Evolutionary conservation across 2,113 vertebrate genomes (phyloP).

Genomic region (Barnardius zonarius): DNA sequence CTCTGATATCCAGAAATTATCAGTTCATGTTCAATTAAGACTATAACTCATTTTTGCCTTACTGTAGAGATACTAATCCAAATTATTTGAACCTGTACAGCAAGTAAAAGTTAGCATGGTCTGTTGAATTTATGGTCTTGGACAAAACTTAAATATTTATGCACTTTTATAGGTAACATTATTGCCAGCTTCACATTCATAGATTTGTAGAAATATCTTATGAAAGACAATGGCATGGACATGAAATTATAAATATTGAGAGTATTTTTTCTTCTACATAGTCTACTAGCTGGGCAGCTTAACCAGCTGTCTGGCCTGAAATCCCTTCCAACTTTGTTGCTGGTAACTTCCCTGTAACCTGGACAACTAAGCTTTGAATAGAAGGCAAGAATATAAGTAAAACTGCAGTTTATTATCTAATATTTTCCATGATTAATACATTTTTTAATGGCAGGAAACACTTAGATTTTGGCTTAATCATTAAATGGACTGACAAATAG

Average conservation of each 20-base stretch:
- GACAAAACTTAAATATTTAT: neutral
- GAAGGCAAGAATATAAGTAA: constrained; percentile 20
- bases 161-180: neutral
- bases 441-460: constrained; percentile 43
- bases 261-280: neutral
- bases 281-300: neutral
- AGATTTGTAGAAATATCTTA: neutral
- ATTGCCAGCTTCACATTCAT: neutral
- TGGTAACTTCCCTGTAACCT: constrained; percentile 28
- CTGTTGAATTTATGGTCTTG: neutral
- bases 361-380: constrained; percentile 19
- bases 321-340: neutral
- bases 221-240: neutral
- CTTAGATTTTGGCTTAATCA: constrained; percentile 16
- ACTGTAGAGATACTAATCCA: neutral
- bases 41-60: neutral
- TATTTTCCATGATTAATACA: constrained; percentile 38
- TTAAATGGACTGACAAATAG: neutral
- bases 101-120: neutral
- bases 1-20: neutral
- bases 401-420: constrained; percentile 22
- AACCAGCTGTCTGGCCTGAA: neutral
- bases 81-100: neutral
- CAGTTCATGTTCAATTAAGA: neutral
- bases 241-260: neutral